Percentiles rank a stretch among this genome's conserved stretches.
Conservation (phyloP, 1,140 invertebrate species). For the Leucophenga varia region DNA sequence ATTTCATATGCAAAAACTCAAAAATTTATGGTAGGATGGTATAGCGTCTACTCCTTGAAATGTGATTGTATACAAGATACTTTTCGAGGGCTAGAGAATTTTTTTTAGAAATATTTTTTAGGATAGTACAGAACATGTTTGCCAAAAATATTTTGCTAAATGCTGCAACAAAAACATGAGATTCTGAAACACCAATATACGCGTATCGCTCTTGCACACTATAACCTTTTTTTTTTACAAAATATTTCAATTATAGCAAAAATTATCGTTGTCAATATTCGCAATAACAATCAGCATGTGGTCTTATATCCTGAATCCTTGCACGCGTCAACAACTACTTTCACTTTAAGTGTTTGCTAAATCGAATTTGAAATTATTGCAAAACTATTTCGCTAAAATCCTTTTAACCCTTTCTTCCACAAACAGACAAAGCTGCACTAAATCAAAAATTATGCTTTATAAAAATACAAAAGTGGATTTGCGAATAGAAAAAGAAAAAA, state of each 20-base stretch:
- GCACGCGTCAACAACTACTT: slow-evolving; percentile 19
- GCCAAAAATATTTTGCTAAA: too few species aligned
- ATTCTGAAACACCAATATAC: too few species aligned
- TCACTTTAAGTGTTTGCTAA: slow-evolving; percentile 16
- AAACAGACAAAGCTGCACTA: slow-evolving; percentile 50
- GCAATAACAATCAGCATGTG: slow-evolving; percentile 46
- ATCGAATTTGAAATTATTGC: slow-evolving; percentile 36
- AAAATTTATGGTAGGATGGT: too few species aligned
- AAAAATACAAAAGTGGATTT: slow-evolving; percentile 48
- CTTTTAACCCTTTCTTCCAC: slow-evolving; percentile 28
- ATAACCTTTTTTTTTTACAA: background rate
- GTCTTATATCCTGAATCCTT: slow-evolving; percentile 38
- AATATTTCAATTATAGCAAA: background rate
- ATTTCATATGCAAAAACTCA: too few species aligned
- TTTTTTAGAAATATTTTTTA: too few species aligned
- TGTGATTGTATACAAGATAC: too few species aligned
- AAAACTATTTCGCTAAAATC: slow-evolving; percentile 48
- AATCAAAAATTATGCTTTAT: slow-evolving; percentile 53
- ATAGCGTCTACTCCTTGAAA: too few species aligned
- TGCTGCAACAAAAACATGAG: too few species aligned
- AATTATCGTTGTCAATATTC: background rate
- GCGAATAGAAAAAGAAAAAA: too few species aligned
- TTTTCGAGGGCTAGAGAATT: too few species aligned
- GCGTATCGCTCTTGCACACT: too few species aligned
- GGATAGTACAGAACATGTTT: too few species aligned